Conservation (phyloP, 2,797 vertebrate genomes). For the Taeniopygia guttata region DNA sequence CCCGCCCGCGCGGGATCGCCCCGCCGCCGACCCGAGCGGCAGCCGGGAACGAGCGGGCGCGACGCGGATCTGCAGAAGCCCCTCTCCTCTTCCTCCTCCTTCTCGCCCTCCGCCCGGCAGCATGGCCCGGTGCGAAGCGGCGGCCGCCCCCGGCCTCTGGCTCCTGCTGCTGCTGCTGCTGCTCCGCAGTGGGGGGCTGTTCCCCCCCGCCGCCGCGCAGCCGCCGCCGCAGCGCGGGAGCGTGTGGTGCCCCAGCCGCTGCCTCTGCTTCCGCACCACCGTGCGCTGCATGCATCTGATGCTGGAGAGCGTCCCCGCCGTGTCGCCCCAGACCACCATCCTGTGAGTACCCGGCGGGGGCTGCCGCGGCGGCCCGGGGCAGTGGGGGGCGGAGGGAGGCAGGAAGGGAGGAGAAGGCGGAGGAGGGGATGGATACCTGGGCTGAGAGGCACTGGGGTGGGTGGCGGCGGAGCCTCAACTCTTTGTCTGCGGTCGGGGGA, state of each 20-base stretch:
- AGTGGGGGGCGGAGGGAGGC: not conserved
- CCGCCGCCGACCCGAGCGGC: not conserved
- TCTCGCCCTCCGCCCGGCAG: not conserved
- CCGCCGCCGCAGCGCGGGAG: conserved; percentile 43
- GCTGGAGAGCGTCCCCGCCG: conserved; percentile 87
- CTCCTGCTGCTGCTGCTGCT: conserved; percentile 38
- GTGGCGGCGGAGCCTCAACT: not conserved
- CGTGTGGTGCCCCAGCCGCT: conserved; percentile 89
- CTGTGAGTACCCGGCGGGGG: conserved; percentile 83
- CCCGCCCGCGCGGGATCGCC: not conserved
- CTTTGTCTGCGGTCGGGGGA: conserved; percentile 32
- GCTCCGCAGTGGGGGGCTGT: conserved; percentile 60
- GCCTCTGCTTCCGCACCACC: conserved; percentile 93
- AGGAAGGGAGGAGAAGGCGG: not conserved
- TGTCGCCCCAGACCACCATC: conserved; percentile 90
- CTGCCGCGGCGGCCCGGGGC: not conserved
- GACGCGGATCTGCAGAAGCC: not conserved
- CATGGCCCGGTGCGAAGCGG: conserved; percentile 64
- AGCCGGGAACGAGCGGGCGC: not conserved
- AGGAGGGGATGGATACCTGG: conserved; percentile 17
- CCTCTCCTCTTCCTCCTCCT: not conserved
- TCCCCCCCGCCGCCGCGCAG: conserved; percentile 66
- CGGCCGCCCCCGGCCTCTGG: conserved; percentile 67
- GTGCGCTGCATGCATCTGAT: conserved; percentile 98
- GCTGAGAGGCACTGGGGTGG: not conserved